phyloP scores from a whole-genome alignment of 2,113 vertebrate species.

The Gambusia affinis region DNA sequence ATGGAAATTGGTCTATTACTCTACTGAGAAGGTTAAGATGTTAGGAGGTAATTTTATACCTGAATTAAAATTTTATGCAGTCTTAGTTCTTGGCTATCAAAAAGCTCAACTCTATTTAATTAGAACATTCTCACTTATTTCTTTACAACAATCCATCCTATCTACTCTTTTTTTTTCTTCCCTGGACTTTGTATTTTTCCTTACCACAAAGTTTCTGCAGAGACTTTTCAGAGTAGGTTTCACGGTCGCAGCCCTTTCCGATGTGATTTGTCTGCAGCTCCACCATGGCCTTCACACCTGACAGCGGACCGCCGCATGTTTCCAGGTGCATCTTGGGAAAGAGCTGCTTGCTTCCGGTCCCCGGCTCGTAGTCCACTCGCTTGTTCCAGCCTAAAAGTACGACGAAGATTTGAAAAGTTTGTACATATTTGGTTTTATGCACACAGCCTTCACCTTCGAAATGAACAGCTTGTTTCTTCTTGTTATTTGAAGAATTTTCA shows the following conservation, averaged over 20 bases:
- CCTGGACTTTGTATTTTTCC: constrained; percentile 3
- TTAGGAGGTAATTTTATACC: constrained; percentile 42
- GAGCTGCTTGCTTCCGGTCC: constrained; percentile 89
- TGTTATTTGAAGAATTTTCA: not conserved
- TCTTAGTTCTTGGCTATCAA: constrained; percentile 14
- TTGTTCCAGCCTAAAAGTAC: constrained; percentile 88
- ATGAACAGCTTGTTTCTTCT: not conserved
- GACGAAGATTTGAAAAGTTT: constrained; percentile 14
- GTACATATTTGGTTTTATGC: not conserved
- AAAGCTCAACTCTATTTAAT: constrained; percentile 24
- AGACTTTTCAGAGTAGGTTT: constrained; percentile 94
- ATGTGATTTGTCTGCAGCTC: constrained; percentile 93
- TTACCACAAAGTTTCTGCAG: constrained; percentile 95
- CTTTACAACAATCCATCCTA: not conserved
- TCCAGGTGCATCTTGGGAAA: constrained; percentile 93
- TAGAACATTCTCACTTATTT: not conserved
- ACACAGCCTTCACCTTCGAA: not conserved
- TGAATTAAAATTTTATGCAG: constrained; percentile 35
- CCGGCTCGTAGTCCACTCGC: constrained; percentile 91
- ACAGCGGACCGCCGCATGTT: constrained; percentile 91
- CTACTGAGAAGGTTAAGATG: constrained; percentile 23
- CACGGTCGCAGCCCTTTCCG: constrained; percentile 93
- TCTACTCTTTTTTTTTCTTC: not conserved
- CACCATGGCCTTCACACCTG: constrained; percentile 85
- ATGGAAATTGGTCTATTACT: constrained; percentile 26